These are phyloP conservation scores for Vultur gryphus DNA, from an alignment of 2,797 vertebrate genomes.

Conservation along the genomic window DNA sequence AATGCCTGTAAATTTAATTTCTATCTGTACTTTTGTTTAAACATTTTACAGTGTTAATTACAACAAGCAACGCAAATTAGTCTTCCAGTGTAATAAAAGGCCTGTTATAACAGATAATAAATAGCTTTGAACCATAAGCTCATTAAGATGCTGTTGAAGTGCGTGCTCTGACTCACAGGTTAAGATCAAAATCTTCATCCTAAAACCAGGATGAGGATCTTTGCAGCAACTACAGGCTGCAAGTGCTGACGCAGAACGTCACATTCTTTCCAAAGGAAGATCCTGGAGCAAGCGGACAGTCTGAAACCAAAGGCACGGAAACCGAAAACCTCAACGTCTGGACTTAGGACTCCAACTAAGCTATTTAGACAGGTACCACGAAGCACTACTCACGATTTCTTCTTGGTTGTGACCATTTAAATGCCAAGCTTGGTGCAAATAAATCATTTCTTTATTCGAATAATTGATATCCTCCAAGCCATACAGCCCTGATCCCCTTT, in stretches of 20 bases:
- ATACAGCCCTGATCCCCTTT: neutral
- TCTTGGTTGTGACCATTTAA: rapidly evolving
- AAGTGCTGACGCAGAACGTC: neutral
- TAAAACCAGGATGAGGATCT: neutral
- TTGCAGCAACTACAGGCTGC: neutral
- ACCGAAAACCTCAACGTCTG: neutral
- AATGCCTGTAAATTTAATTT: conserved; percentile 48
- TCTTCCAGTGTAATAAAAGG: conserved; percentile 28
- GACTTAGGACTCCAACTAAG: neutral
- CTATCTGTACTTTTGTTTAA: conserved; percentile 55
- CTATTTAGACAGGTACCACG: neutral
- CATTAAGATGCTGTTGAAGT: conserved; percentile 1
- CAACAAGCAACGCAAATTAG: conserved; percentile 46
- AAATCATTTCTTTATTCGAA: neutral
- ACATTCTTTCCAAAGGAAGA: conserved; percentile 48
- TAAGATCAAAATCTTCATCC: conserved; percentile 6
- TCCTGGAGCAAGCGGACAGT: neutral
- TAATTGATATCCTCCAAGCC: neutral
- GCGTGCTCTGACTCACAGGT: conserved; percentile 16
- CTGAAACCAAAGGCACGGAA: neutral
- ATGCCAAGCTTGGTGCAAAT: neutral
- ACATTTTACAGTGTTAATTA: conserved; percentile 44
- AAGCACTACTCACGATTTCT: rapidly evolving
- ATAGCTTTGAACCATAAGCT: conserved; percentile 4
- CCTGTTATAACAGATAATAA: conserved; percentile 30